A percentile compares a stretch with the other conserved stretches of the same genome.
Conservation (phyloP, 2,888 invertebrate genomes). For the Mythimna pallens region DNA sequence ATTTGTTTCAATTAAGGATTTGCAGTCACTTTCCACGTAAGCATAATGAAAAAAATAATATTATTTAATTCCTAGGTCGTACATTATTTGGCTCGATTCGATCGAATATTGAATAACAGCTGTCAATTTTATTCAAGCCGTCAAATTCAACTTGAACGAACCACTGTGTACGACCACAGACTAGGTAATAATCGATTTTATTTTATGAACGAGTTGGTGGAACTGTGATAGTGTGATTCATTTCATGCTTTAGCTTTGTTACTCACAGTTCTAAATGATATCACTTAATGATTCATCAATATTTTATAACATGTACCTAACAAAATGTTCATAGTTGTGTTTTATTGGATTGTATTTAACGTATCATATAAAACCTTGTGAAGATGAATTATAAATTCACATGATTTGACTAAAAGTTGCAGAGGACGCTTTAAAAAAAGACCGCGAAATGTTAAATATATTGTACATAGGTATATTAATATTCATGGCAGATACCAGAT, state of each 20-base stretch:
- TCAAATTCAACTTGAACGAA: conserved; percentile 16
- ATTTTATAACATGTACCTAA: not conserved
- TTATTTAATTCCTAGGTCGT: conserved; percentile 9
- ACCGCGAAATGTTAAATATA: too few species aligned
- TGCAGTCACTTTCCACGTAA: conserved; percentile 34
- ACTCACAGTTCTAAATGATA: not conserved
- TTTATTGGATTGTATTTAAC: not conserved
- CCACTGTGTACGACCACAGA: conserved; percentile 12
- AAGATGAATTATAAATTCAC: not conserved
- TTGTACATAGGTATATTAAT: too few species aligned
- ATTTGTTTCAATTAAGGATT: conserved; percentile 26
- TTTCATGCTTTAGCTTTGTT: not conserved
- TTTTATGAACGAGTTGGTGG: not conserved
- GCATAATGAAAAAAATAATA: conserved; percentile 32
- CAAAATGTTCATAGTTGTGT: not conserved
- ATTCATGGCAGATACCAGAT: too few species aligned
- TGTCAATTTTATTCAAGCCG: conserved; percentile 37
- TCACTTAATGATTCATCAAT: conserved; percentile 3
- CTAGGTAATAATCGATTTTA: not conserved
- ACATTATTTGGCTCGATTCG: conserved; percentile 32
- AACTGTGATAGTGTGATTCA: not conserved
- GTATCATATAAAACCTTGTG: not conserved
- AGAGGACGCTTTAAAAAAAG: not conserved
- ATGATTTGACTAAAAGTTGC: not conserved
- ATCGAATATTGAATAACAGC: conserved; percentile 54